A percentile compares a stretch with the other conserved stretches of the same genome.
phyloP scores from a whole-genome alignment of 2,888 invertebrate genomes.

The Stratiomys singularior region DNA sequence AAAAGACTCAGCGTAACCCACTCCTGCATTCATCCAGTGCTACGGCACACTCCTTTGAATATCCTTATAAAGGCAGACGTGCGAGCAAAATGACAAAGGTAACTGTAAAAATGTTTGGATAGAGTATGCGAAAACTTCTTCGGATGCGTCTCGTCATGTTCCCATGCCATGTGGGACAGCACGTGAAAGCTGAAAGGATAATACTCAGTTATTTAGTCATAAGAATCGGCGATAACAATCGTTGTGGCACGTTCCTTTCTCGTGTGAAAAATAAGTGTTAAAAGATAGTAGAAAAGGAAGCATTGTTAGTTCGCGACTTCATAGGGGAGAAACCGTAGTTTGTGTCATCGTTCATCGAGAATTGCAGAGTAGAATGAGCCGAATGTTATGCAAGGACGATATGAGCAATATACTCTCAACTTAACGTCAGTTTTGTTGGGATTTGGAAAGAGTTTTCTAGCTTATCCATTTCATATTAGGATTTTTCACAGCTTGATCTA shows the following conservation, averaged over 20 bases:
- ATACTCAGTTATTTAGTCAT: constrained; percentile 35
- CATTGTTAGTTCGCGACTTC: too few species aligned
- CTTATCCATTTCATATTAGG: too few species aligned
- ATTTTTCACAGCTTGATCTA: too few species aligned
- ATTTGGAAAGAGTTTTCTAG: too few species aligned
- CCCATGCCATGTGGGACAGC: too few species aligned
- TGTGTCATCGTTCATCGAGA: too few species aligned
- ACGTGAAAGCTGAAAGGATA: constrained; percentile 19
- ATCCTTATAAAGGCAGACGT: constrained; percentile 16
- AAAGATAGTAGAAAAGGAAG: too few species aligned
- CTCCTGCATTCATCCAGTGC: not conserved
- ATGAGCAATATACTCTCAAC: too few species aligned
- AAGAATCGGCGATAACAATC: constrained; percentile 32
- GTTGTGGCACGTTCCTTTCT: not conserved
- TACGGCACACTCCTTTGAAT: not conserved
- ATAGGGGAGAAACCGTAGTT: too few species aligned
- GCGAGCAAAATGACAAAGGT: constrained; percentile 15
- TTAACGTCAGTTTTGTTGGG: too few species aligned
- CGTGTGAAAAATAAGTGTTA: not conserved
- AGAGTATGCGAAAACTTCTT: not conserved
- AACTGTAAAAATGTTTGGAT: not conserved
- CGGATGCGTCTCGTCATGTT: constrained; percentile 11
- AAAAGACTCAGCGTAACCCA: constrained; percentile 7
- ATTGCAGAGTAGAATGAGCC: too few species aligned
- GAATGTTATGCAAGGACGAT: too few species aligned